Percentiles rank a stretch among this genome's conserved stretches.
These are phyloP conservation scores for Haliclona indistincta DNA, from an alignment of 37 sponge, comb jelly and placozoan genomes.

Conservation along the genomic window DNA sequence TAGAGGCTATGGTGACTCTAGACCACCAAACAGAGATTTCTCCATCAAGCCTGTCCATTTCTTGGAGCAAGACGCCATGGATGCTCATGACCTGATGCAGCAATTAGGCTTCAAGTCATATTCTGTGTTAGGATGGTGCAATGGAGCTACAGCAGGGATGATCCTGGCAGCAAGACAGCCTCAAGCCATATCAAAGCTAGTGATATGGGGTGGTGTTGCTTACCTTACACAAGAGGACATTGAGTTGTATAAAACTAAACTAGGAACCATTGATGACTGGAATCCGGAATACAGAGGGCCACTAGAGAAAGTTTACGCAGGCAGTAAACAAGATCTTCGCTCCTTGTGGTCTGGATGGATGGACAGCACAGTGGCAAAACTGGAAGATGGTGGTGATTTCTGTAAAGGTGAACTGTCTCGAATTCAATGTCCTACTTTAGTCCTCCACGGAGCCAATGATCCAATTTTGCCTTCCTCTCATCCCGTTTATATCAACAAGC, in stretches of 20 bases:
- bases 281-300: too few relatives aligned
- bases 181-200: not conserved
- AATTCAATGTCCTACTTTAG: constrained; percentile 27
- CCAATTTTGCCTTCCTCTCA: not conserved
- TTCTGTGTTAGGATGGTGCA: constrained; percentile 35
- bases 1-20: too few relatives aligned
- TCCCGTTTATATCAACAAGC: not conserved
- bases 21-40: constrained; percentile 24
- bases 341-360: too few relatives aligned
- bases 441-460: constrained; percentile 48
- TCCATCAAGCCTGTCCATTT: constrained; percentile 7
- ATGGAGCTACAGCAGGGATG: constrained; percentile 20
- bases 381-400: constrained; percentile 41
- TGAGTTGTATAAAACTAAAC: too few relatives aligned
- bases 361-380: too few relatives aligned
- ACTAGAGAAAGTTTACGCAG: too few relatives aligned
- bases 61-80: constrained; percentile 7
- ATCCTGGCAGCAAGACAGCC: constrained; percentile 5
- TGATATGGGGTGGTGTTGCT: constrained; percentile 19
- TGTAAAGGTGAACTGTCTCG: constrained; percentile 8
- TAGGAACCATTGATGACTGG: too few relatives aligned
- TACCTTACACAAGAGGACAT: constrained; percentile 9
- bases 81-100: constrained; percentile 16
- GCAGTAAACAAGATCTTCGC: too few relatives aligned
- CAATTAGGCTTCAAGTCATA: constrained; percentile 10